These are phyloP conservation scores for Oenanthe oenanthe DNA, from an alignment of 2,113 vertebrate species.

Conservation along the genomic window DNA sequence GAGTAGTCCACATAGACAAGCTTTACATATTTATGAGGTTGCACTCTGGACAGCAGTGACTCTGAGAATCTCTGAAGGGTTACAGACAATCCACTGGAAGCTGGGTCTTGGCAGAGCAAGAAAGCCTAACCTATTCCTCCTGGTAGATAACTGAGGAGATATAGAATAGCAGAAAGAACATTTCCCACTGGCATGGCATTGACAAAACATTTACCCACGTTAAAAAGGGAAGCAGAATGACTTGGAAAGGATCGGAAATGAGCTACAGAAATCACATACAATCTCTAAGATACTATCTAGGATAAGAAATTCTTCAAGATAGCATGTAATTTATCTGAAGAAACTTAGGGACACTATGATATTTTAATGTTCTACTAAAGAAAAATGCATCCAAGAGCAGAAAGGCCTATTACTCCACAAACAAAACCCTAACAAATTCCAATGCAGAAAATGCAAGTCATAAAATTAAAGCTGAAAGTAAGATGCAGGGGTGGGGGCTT, in stretches of 20 bases:
- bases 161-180: background rate
- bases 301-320: background rate
- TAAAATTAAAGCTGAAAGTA: background rate
- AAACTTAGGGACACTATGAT: background rate
- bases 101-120: background rate
- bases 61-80: background rate
- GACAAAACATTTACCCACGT: background rate
- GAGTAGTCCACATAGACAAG: background rate
- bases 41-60: background rate
- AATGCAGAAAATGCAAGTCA: background rate
- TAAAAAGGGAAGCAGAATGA: background rate
- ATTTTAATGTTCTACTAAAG: background rate
- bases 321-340: background rate
- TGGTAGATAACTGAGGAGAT: background rate
- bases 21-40: background rate
- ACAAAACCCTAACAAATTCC: background rate
- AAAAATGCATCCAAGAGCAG: background rate
- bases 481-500: background rate
- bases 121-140: background rate
- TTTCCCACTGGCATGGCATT: background rate
- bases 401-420: background rate
- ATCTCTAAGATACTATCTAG: background rate
- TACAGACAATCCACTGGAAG: background rate
- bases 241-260: background rate
- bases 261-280: background rate